Percentiles rank a stretch among this genome's conserved stretches.
Evolutionary conservation across 2,797 vertebrate species (phyloP).

Genomic region (Calcarius lapponicus): DNA sequence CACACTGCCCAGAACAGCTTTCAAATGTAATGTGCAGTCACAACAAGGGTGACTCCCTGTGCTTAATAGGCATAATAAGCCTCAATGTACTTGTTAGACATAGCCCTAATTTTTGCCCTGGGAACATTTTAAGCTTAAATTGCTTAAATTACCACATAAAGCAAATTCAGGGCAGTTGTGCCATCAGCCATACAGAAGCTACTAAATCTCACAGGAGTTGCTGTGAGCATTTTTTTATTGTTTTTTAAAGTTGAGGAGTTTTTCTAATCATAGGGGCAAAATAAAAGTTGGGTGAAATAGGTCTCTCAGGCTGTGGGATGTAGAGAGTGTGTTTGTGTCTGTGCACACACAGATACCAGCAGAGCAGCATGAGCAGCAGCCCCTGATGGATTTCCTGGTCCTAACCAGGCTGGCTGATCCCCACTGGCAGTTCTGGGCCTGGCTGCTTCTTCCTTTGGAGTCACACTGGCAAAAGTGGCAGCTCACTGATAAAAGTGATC

Average conservation of each 20-base stretch:
- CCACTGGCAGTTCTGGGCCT: not conserved
- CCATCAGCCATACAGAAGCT: not conserved
- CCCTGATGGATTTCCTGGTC: not conserved
- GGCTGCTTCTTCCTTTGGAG: not conserved
- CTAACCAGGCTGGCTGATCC: not conserved
- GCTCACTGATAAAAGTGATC: not conserved
- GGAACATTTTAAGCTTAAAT: not conserved
- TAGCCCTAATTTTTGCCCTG: slow-evolving; percentile 13
- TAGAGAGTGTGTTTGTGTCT: not conserved
- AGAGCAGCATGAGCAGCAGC: not conserved
- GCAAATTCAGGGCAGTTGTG: not conserved
- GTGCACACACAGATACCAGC: not conserved
- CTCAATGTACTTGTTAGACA: slow-evolving; percentile 21
- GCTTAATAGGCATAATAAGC: slow-evolving; percentile 34
- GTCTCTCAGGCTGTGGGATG: not conserved
- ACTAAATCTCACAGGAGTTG: not conserved
- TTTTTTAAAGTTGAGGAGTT: not conserved
- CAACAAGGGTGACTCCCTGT: not conserved
- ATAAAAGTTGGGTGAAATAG: not conserved
- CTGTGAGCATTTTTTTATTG: not conserved
- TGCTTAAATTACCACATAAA: not conserved
- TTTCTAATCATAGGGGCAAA: not conserved
- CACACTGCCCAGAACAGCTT: not conserved
- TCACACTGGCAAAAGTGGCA: not conserved
- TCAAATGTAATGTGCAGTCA: not conserved